Percentiles rank a stretch among this genome's conserved stretches.
Evolutionary conservation across 2,797 vertebrate genomes (phyloP).

Genomic region (Argya squamiceps): DNA sequence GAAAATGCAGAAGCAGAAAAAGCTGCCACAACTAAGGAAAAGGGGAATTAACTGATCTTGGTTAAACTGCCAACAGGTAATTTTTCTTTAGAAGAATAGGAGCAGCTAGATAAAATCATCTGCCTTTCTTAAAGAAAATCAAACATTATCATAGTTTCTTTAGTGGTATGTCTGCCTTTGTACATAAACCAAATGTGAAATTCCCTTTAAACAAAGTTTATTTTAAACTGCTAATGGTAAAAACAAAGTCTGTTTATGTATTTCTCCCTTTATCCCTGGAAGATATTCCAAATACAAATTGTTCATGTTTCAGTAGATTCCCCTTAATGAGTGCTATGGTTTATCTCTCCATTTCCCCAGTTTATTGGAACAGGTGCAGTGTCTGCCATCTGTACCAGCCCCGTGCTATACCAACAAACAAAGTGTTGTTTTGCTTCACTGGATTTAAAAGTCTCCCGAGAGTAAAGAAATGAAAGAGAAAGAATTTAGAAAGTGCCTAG

Average conservation of each 20-base stretch:
- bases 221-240: conserved; percentile 7
- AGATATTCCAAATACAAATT: conserved; percentile 43
- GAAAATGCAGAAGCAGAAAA: conserved; percentile 1
- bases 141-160: background rate
- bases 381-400: conserved; percentile 37
- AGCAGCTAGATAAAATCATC: background rate
- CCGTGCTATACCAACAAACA: conserved; percentile 34
- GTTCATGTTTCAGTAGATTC: conserved; percentile 38
- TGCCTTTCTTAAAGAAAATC: background rate
- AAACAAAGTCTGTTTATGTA: conserved; percentile 28
- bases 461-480: conserved; percentile 80
- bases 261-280: conserved; percentile 38
- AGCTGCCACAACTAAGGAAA: background rate
- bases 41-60: background rate
- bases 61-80: background rate
- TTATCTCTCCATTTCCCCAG: conserved; percentile 50
- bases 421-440: conserved; percentile 61
- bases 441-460: conserved; percentile 69
- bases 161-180: background rate
- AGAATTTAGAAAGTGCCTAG: conserved; percentile 76
- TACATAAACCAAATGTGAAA: background rate
- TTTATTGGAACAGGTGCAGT: conserved; percentile 76
- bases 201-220: background rate
- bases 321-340: conserved; percentile 41
- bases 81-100: background rate